Evolutionary conservation across 2,888 invertebrate genomes (phyloP).

Genomic region (Lasioglossum villosulum): DNA sequence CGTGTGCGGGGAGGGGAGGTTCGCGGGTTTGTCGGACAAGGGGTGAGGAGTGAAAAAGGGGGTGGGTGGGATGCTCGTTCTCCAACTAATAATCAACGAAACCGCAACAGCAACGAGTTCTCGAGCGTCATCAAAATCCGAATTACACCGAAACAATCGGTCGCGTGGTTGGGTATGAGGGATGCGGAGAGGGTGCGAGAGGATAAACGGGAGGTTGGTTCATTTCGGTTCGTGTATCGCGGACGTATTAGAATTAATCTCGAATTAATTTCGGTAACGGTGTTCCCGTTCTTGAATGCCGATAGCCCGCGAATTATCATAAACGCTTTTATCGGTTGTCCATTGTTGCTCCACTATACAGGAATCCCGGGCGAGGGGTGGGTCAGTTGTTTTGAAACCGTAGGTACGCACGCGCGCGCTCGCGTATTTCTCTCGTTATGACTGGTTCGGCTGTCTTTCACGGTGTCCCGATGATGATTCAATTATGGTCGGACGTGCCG

Average conservation of each 20-base stretch:
- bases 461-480: constrained; percentile 71
- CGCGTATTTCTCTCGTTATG: constrained; percentile 56
- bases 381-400: constrained; percentile 41
- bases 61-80: not conserved
- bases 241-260: constrained; percentile 48
- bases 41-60: not conserved
- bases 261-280: constrained; percentile 44
- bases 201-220: not conserved
- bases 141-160: not conserved
- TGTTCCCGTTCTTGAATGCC: constrained; percentile 15
- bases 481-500: constrained; percentile 65
- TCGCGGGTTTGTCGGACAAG: not conserved
- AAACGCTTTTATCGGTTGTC: constrained; percentile 40
- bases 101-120: constrained; percentile 19
- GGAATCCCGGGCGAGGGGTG: not conserved
- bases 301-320: constrained; percentile 35
- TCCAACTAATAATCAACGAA: constrained; percentile 17
- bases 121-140: constrained; percentile 2
- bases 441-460: constrained; percentile 63
- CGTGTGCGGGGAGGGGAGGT: not conserved
- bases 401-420: constrained; percentile 5
- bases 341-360: constrained; percentile 41
- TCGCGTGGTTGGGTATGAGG: not conserved
- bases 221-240: constrained; percentile 10
- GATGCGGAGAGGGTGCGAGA: not conserved